phyloP scores from a whole-genome alignment of 2,888 invertebrate genomes.

The Drosophila trichaetosa region DNA sequence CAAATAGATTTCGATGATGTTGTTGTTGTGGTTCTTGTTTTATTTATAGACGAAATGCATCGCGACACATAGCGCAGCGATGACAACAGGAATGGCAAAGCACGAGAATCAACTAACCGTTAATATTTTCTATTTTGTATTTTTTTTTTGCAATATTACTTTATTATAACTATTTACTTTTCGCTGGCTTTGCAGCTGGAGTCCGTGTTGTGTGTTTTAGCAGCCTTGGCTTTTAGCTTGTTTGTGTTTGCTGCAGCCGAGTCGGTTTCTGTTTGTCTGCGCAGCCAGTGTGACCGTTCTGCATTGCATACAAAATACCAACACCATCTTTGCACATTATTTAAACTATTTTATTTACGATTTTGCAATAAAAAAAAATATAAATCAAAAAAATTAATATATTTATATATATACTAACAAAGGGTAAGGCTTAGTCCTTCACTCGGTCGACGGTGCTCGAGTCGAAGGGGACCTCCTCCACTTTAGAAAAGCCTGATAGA shows the following conservation, averaged over 20 bases:
- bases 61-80: constrained; percentile 33
- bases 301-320: constrained; percentile 9
- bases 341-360: constrained; percentile 15
- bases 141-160: constrained; percentile 17
- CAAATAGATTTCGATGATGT: constrained; percentile 66
- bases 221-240: constrained; percentile 49
- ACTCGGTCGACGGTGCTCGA: constrained; percentile 34
- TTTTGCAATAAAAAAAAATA: constrained; percentile 37
- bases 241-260: constrained; percentile 59
- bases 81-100: constrained; percentile 6
- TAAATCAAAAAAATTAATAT: constrained; percentile 15
- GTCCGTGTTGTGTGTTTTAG: constrained; percentile 18
- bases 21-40: constrained; percentile 40
- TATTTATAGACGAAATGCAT: constrained; percentile 62
- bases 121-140: constrained; percentile 1
- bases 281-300: constrained; percentile 49
- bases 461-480: constrained; percentile 80
- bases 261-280: constrained; percentile 57
- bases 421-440: constrained; percentile 41
- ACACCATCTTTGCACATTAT: background rate
- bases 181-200: constrained; percentile 27
- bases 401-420: constrained; percentile 29
- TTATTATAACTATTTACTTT: constrained; percentile 13
- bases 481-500: constrained; percentile 76
- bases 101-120: background rate